phyloP scores from a whole-genome alignment of 2,113 vertebrate genomes.

The Malurus melanocephalus region DNA sequence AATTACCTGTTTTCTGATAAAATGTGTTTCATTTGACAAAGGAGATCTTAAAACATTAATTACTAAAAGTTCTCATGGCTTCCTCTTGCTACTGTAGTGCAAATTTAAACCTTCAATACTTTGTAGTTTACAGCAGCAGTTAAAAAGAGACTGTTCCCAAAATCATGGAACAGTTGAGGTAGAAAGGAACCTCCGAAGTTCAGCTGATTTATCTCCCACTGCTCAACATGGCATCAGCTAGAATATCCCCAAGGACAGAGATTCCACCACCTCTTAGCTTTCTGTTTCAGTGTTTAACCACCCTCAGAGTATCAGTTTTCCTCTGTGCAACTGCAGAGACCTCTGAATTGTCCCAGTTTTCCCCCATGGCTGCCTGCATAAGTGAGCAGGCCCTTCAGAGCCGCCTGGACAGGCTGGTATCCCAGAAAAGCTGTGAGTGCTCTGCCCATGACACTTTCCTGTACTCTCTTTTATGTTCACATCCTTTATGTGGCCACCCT shows the following conservation, averaged over 20 bases:
- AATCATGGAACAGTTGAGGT: background rate
- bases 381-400: background rate
- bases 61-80: background rate
- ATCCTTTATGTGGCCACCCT: rapidly evolving
- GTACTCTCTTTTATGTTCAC: background rate
- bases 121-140: background rate
- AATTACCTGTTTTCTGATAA: background rate
- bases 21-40: background rate
- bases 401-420: background rate
- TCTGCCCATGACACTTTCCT: background rate
- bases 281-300: background rate
- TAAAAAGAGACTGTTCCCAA: background rate
- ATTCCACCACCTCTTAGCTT: background rate
- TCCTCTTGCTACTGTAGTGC: background rate
- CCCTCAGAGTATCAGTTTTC: background rate
- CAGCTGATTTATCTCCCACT: background rate
- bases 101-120: background rate
- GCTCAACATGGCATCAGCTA: background rate
- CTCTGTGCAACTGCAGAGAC: background rate
- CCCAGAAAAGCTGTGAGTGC: rapidly evolving
- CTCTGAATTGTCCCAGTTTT: background rate
- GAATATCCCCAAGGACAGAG: background rate
- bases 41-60: background rate
- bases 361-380: background rate
- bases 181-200: background rate